These are phyloP conservation scores for Rhinichthys osculus DNA, from an alignment of 2,797 vertebrate species.

Conservation along the genomic window DNA sequence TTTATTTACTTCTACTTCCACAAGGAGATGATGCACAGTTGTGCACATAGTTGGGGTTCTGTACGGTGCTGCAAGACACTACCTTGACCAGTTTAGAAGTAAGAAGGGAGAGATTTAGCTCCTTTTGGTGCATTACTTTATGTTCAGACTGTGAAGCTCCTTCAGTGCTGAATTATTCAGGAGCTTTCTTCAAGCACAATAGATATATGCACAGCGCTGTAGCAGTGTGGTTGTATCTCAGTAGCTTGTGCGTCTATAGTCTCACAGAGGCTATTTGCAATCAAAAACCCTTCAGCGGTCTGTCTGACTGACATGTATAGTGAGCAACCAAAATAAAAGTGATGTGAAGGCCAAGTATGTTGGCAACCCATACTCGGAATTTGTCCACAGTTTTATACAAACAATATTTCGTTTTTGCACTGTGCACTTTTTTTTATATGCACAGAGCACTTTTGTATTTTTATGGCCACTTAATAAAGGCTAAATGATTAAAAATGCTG, in stretches of 20 bases:
- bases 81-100: not conserved
- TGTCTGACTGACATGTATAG: not conserved
- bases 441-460: not conserved
- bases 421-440: not conserved
- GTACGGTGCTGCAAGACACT: not conserved
- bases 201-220: slow-evolving; percentile 21
- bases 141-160: slow-evolving; percentile 60
- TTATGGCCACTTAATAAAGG: not conserved
- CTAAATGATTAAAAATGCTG: no score
- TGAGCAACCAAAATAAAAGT: not conserved
- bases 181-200: slow-evolving; percentile 13
- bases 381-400: not conserved
- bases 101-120: slow-evolving; percentile 60
- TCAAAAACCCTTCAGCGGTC: no score
- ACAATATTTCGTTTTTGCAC: not conserved
- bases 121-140: slow-evolving; percentile 60
- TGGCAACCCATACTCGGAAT: no score
- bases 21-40: slow-evolving; percentile 25
- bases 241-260: not conserved
- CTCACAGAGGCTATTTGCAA: not conserved
- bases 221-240: slow-evolving; percentile 2
- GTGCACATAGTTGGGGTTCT: not conserved
- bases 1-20: slow-evolving; percentile 13
- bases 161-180: slow-evolving; percentile 32
- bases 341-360: no score